Evolutionary conservation across 2,888 invertebrate genomes (phyloP), one percentile per base, ranked within the genome.

Genomic region (Globia sparganii): DNA sequence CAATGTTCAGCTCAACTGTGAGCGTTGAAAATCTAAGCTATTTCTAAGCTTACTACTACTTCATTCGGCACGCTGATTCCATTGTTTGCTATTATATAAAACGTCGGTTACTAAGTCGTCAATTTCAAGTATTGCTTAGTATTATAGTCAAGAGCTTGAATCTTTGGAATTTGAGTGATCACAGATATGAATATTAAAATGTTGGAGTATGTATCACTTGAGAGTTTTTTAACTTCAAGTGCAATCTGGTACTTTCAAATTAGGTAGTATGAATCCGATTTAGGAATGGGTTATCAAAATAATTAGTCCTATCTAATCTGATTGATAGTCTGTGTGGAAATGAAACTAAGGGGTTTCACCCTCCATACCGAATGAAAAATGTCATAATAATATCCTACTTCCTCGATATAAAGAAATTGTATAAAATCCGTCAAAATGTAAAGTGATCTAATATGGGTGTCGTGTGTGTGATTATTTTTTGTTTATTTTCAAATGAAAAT

Each of bases 381-480:
- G 5, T 28, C 13, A 56, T 46, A 56, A 31, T n/a, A n/a, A n/a
- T n/a, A n/a, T n/a, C 18, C 2, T 31, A 59, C n/a, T 58, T 77
- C 58, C 43, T 77, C 58, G 31, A 66, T 69, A 72, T 66, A n/a
- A 71, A 21, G 0, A 66, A 61, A 70, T 69, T 82, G 61, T 70
- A 72, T 73, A 64, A 62, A 77, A 72, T 49, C 75, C 49, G 4
- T 73, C 40, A 76, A 77, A 71, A 56, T 71, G 34, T 75, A 72
- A 77, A 73, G 64, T 81, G 67, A 75, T 80, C 40, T 67, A 68
- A 68, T 79, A 72, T 72, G 85, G 37, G 78, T 89, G 87, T 89
- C 78, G 87, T 88, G 89, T 87, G 90, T 88, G 89, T 88, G 80
- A 81, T 85, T 83, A 83, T 83, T 56, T 83, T 88, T 89, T 88